Percentiles rank a stretch among this genome's conserved stretches.
Conservation (phyloP, 2,113 vertebrate species). For the Rhipidura dahli region DNA sequence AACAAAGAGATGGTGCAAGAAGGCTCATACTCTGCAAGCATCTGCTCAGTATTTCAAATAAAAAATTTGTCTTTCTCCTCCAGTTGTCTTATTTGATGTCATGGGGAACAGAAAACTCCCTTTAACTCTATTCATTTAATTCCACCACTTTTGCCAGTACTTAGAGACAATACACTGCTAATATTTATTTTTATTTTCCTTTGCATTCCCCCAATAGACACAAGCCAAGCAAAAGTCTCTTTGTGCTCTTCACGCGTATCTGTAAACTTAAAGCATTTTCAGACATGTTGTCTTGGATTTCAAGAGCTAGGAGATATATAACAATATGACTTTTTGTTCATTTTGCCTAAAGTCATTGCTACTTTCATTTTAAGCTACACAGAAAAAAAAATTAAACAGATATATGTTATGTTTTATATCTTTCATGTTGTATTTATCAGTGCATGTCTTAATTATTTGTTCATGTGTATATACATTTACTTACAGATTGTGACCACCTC, state of each 20-base stretch:
- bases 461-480: background rate
- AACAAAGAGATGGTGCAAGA: background rate
- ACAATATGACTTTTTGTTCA: background rate
- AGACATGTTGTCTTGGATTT: background rate
- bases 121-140: background rate
- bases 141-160: background rate
- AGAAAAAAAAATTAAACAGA: background rate
- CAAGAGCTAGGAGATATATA: background rate
- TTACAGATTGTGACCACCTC: background rate
- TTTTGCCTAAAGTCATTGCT: background rate
- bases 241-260: background rate
- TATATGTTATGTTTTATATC: background rate
- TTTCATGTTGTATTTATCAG: background rate
- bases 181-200: background rate
- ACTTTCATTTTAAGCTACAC: background rate
- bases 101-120: background rate
- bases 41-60: background rate
- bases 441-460: background rate
- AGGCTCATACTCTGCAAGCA: background rate
- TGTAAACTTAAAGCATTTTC: background rate
- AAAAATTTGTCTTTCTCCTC: background rate
- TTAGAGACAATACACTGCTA: background rate
- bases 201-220: background rate
- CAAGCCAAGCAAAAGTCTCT: background rate
- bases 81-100: background rate